phyloP scores from a whole-genome alignment of 2,888 invertebrate species.

The Nyleta sp. region DNA sequence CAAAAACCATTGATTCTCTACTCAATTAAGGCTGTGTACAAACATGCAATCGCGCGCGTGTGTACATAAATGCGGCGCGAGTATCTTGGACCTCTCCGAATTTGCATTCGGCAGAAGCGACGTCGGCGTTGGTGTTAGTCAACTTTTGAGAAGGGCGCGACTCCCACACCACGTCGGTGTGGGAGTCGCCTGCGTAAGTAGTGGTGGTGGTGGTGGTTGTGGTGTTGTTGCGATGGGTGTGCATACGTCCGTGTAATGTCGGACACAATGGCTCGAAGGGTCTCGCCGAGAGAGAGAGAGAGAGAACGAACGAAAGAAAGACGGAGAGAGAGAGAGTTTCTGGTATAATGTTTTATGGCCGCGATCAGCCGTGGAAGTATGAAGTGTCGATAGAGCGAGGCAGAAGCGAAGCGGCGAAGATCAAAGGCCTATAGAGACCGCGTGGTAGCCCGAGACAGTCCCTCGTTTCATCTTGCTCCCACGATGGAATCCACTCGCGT shows the following conservation, averaged over 20 bases:
- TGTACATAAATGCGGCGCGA: constrained; percentile 35
- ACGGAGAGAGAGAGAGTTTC: constrained; percentile 65
- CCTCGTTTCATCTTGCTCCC: constrained; percentile 42
- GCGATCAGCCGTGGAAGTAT: constrained; percentile 82
- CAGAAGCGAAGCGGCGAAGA: constrained; percentile 82
- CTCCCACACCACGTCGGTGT: constrained; percentile 30
- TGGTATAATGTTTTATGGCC: constrained; percentile 81
- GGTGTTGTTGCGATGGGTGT: constrained; percentile 63
- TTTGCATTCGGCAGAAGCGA: constrained; percentile 51
- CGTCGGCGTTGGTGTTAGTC: constrained; percentile 32
- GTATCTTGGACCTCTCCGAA: constrained; percentile 38
- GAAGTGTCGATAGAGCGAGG: constrained; percentile 82
- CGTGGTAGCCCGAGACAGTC: constrained; percentile 74
- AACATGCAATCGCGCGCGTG: constrained; percentile 40
- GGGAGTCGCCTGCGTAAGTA: constrained; percentile 13
- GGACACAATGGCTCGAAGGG: constrained; percentile 75
- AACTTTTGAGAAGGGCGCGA: constrained; percentile 44
- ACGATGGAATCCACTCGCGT: constrained; percentile 45
- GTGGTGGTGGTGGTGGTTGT: neutral
- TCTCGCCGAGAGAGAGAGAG: constrained; percentile 40
- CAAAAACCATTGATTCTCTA: constrained; percentile 49
- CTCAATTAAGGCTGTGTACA: constrained; percentile 56
- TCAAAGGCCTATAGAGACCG: constrained; percentile 79
- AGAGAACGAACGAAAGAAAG: constrained; percentile 43
- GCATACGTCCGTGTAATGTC: constrained; percentile 71